Evolutionary conservation across 2,113 vertebrate species (phyloP).

Genomic region (Seriola aureovittata): DNA sequence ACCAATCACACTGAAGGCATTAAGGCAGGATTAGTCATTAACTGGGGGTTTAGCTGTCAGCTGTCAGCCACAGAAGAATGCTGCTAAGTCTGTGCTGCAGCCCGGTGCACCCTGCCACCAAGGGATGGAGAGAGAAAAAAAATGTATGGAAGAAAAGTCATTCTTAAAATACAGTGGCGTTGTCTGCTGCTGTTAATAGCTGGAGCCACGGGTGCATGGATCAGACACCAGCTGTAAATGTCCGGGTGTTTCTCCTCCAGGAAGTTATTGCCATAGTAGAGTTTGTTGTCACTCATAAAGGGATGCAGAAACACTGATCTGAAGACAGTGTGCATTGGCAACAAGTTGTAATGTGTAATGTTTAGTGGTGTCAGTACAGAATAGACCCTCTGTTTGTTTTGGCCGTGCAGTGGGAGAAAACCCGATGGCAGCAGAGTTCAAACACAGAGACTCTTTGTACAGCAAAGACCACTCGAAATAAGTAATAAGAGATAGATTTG

Average conservation of each 20-base stretch:
- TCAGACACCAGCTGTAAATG: constrained; percentile 40
- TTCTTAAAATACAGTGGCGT: constrained; percentile 27
- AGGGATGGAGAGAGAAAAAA: constrained; percentile 13
- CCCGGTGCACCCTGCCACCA: constrained; percentile 5
- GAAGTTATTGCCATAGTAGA: background rate
- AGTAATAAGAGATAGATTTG: constrained; percentile 53
- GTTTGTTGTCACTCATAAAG: background rate
- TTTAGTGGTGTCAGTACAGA: constrained; percentile 24
- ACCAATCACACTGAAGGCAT: constrained; percentile 71
- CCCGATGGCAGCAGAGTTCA: background rate
- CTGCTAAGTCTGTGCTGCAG: constrained; percentile 52
- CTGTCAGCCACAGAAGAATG: constrained; percentile 64
- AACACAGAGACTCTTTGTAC: constrained; percentile 35
- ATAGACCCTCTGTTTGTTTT: constrained; percentile 33
- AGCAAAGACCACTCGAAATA: constrained; percentile 15
- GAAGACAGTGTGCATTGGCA: background rate
- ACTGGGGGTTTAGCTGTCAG: constrained; percentile 70
- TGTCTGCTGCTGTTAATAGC: constrained; percentile 33
- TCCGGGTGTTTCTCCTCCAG: constrained; percentile 1
- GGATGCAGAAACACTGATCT: background rate
- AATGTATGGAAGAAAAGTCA: background rate
- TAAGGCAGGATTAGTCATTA: constrained; percentile 76
- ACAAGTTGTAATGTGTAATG: constrained; percentile 25
- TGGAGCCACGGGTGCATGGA: constrained; percentile 5
- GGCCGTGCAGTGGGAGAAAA: constrained; percentile 8